phyloP scores from a whole-genome alignment of 1,140 invertebrate genomes.

The Fragariocoptes setiger region DNA sequence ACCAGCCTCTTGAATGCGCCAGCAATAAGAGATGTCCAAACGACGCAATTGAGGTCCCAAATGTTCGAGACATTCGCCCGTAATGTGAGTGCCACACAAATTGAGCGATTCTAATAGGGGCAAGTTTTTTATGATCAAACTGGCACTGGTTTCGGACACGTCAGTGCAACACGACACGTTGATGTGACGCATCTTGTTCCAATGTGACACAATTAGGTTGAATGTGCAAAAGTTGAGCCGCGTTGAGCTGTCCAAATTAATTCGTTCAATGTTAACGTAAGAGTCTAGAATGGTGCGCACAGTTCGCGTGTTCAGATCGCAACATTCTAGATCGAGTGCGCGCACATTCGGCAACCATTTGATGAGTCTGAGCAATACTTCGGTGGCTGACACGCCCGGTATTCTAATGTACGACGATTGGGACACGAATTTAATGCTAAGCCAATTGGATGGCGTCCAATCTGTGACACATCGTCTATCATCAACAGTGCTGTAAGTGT shows the following conservation, averaged over 20 bases:
- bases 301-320: background rate
- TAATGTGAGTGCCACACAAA: background rate
- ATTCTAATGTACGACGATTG: background rate
- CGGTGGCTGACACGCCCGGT: background rate
- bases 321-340: background rate
- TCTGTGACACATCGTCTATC: background rate
- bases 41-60: background rate
- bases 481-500: background rate
- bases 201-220: background rate
- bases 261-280: background rate
- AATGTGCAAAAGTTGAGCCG: background rate
- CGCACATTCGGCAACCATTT: background rate
- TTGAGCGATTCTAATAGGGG: background rate
- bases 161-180: background rate
- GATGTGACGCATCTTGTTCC: background rate
- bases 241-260: background rate
- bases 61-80: background rate
- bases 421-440: background rate
- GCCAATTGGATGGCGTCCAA: background rate
- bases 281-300: background rate
- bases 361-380: background rate
- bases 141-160: background rate
- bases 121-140: background rate
- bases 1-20: background rate
- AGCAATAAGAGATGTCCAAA: background rate